Evolutionary conservation across 2,113 vertebrate genomes (phyloP).

Genomic region (Corythornis madagascariensis): DNA sequence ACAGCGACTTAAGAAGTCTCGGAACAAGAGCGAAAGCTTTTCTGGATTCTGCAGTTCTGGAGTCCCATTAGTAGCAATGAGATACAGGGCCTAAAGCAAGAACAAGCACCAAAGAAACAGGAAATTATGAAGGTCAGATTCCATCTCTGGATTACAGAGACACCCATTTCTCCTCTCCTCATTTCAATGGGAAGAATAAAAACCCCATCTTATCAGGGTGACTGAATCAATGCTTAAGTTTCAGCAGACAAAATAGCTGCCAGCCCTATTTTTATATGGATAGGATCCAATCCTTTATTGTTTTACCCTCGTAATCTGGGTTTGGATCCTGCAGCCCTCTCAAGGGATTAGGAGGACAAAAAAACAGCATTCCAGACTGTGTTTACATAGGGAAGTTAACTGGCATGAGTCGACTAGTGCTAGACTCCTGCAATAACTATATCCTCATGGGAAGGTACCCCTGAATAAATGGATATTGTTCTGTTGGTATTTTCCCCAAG

Average conservation of each 20-base stretch:
- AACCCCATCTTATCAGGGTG: neutral
- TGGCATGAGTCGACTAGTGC: constrained; percentile 18
- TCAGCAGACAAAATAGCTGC: constrained; percentile 14
- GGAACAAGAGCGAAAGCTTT: constrained; percentile 88
- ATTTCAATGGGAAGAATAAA: neutral
- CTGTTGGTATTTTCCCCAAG: neutral
- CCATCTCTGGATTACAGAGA: neutral
- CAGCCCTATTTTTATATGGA: constrained; percentile 6
- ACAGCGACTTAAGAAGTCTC: constrained; percentile 94
- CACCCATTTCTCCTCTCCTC: neutral
- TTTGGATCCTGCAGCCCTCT: constrained; percentile 42
- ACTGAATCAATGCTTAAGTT: neutral
- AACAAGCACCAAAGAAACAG: neutral
- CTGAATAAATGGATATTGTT: neutral
- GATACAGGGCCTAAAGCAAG: constrained; percentile 89
- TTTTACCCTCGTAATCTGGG: constrained; percentile 37
- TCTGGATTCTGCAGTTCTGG: constrained; percentile 97
- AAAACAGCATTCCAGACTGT: constrained; percentile 52
- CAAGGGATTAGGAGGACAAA: constrained; percentile 45
- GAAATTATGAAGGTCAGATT: constrained; percentile 1
- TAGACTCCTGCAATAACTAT: neutral
- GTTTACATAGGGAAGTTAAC: constrained; percentile 43
- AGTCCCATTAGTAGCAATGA: constrained; percentile 96
- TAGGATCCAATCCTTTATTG: constrained; percentile 50
- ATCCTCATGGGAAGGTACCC: neutral